phyloP scores from a whole-genome alignment of 2,113 vertebrate genomes.

The Peromyscus leucopus region DNA sequence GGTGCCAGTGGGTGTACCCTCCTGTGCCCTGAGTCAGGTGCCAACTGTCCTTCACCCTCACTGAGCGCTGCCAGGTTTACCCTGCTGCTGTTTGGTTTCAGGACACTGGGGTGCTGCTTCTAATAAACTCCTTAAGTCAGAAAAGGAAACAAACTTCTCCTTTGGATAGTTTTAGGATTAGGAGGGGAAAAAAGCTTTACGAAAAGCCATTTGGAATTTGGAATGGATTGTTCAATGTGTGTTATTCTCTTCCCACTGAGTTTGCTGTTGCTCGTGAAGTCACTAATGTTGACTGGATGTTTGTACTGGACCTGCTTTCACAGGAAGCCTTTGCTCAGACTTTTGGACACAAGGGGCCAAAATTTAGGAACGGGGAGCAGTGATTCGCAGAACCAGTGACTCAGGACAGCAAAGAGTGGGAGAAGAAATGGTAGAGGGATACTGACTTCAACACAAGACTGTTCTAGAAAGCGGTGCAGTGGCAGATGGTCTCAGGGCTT shows the following conservation, averaged over 20 bases:
- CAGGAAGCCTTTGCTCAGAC: not conserved
- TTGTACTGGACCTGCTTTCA: not conserved
- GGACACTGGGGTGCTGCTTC: not conserved
- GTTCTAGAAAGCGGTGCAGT: not conserved
- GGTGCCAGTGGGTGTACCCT: too few relatives aligned
- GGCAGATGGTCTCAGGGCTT: not conserved
- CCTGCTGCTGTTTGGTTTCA: not conserved
- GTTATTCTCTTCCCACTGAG: slow-evolving; percentile 31
- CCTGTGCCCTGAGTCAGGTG: not conserved
- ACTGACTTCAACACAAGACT: not conserved
- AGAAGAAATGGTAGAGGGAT: not conserved
- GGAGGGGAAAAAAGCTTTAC: not conserved
- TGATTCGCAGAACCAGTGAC: not conserved
- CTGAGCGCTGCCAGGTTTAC: not conserved
- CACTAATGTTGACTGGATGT: not conserved
- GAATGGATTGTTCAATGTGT: not conserved
- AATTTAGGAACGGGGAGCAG: not conserved
- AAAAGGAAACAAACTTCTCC: slow-evolving; percentile 16
- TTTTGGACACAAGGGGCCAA: not conserved
- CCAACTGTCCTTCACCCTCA: not conserved
- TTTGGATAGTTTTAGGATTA: slow-evolving; percentile 31
- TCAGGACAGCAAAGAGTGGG: not conserved
- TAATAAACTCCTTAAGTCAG: not conserved
- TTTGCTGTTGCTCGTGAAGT: slow-evolving; percentile 10
- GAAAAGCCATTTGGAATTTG: slow-evolving; percentile 30